Percentiles rank a stretch among this genome's conserved stretches.
phyloP scores from a whole-genome alignment of 2,888 invertebrate genomes.

The Drosophila neonasuta region DNA sequence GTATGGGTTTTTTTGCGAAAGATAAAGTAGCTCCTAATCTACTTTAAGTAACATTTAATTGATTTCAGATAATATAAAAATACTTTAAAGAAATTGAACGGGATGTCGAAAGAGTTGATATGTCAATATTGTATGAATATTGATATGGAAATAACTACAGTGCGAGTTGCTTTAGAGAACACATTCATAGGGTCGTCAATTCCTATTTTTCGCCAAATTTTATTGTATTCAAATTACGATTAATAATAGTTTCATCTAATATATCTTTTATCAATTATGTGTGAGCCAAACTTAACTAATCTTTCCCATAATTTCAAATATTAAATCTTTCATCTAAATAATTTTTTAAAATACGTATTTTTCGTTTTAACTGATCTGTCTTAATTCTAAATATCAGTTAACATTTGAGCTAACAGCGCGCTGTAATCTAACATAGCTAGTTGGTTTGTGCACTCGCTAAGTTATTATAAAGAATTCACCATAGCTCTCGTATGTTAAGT shows the following conservation, averaged over 20 bases:
- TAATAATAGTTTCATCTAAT: too few relatives aligned
- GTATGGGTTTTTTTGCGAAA: slow-evolving; percentile 22
- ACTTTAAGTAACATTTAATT: neutral
- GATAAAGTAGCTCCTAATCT: slow-evolving; percentile 7
- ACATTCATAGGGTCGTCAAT: too few relatives aligned
- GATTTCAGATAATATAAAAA: neutral
- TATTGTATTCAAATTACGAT: too few relatives aligned
- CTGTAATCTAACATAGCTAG: neutral
- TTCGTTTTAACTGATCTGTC: neutral
- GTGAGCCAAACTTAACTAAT: too few relatives aligned
- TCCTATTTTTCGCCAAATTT: too few relatives aligned
- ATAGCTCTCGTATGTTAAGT: slow-evolving; percentile 10
- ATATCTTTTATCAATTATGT: too few relatives aligned
- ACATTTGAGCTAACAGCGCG: neutral
- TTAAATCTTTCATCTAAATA: neutral
- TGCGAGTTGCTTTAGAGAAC: too few relatives aligned
- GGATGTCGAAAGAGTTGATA: neutral
- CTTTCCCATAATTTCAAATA: too few relatives aligned
- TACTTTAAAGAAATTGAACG: neutral
- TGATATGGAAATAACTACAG: too few relatives aligned
- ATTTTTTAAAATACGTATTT: too few relatives aligned
- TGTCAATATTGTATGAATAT: neutral
- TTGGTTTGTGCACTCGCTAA: slow-evolving; percentile 26
- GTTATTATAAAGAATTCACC: neutral
- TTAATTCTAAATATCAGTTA: neutral